Percentiles rank a stretch among this genome's conserved stretches.
Evolutionary conservation across 2,888 invertebrate genomes (phyloP).

Genomic region (Pelosia muscerda): DNA sequence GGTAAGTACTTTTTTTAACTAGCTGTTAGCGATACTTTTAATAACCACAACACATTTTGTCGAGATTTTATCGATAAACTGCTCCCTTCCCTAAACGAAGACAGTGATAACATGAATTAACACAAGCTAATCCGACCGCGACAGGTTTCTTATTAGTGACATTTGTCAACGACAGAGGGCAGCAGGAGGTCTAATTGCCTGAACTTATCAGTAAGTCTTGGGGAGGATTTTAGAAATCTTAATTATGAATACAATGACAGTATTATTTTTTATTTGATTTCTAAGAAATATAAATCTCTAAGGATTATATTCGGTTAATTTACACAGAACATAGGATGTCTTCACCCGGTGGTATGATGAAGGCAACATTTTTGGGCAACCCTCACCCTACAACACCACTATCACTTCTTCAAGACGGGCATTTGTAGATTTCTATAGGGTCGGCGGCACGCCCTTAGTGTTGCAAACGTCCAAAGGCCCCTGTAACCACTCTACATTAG

Average conservation of each 20-base stretch:
- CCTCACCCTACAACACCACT: too few relatives aligned
- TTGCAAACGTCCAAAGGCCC: too few relatives aligned
- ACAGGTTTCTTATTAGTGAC: constrained; percentile 86
- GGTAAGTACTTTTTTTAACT: too few relatives aligned
- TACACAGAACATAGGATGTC: too few relatives aligned
- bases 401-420: too few relatives aligned
- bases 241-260: constrained; percentile 12
- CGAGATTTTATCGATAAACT: constrained; percentile 16
- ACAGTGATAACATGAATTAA: constrained; percentile 79
- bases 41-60: not conserved
- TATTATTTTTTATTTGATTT: not conserved
- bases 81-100: constrained; percentile 53
- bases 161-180: constrained; percentile 70
- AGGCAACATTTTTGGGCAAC: too few relatives aligned
- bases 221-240: constrained; percentile 21
- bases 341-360: too few relatives aligned
- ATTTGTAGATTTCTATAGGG: too few relatives aligned
- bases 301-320: not conserved
- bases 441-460: too few relatives aligned
- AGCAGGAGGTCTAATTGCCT: constrained; percentile 35
- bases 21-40: too few relatives aligned
- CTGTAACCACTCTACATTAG: too few relatives aligned
- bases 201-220: constrained; percentile 22
- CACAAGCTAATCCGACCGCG: constrained; percentile 77
- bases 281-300: not conserved